phyloP scores from a whole-genome alignment of 2,888 invertebrate genomes.

The Antheraea yamamai region DNA sequence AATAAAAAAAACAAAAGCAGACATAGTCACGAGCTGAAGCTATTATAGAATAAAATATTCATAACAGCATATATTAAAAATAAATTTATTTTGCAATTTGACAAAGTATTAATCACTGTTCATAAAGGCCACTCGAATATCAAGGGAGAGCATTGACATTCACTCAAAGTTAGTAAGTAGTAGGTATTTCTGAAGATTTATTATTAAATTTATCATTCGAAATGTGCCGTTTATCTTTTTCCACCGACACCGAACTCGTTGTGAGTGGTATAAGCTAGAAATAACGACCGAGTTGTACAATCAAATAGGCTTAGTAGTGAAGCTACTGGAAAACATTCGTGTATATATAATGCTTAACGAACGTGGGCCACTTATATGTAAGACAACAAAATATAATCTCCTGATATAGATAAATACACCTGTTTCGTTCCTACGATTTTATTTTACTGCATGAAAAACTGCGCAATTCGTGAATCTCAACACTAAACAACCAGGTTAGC shows the following conservation, averaged over 20 bases:
- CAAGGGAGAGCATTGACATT: slow-evolving; percentile 13
- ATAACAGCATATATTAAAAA: neutral
- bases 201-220: neutral
- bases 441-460: neutral
- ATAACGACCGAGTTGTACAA: neutral
- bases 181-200: neutral
- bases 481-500: neutral
- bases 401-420: slow-evolving; percentile 6
- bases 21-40: no score
- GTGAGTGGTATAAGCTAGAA: slow-evolving; percentile 4
- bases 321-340: slow-evolving; percentile 11
- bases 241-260: neutral
- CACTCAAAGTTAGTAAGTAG: neutral
- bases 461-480: neutral
- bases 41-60: neutral
- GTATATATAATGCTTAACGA: slow-evolving; percentile 5
- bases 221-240: neutral
- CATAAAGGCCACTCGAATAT: slow-evolving; percentile 3
- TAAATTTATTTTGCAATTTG: neutral
- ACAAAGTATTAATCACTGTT: neutral
- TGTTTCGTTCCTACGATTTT: neutral
- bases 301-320: slow-evolving; percentile 2
- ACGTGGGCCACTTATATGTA: neutral
- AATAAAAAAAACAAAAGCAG: no score
- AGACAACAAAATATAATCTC: slow-evolving; percentile 9